These are phyloP conservation scores for Acanthopagrus latus DNA, from an alignment of 2,797 vertebrate genomes.

Conservation along the genomic window DNA sequence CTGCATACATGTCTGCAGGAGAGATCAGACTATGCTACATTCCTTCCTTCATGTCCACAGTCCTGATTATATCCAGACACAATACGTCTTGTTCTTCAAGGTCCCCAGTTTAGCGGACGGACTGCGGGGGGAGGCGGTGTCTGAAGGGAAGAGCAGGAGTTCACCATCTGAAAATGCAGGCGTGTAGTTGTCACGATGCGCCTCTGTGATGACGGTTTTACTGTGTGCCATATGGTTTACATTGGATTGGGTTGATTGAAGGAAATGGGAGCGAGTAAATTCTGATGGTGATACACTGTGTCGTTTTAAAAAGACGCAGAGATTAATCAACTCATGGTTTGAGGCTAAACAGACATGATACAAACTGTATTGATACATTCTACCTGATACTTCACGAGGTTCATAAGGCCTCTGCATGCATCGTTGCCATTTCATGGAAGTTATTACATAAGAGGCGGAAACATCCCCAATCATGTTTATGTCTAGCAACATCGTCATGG, in stretches of 20 bases:
- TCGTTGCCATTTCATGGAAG: background rate
- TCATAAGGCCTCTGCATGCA: background rate
- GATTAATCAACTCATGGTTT: conserved; percentile 13
- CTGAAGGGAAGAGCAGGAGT: conserved; percentile 37
- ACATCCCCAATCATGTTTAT: background rate
- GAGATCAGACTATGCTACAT: conserved; percentile 78
- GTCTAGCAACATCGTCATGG: background rate
- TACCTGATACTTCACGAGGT: background rate
- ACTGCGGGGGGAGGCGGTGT: conserved; percentile 35
- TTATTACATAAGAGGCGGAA: background rate
- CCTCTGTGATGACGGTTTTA: conserved; percentile 43
- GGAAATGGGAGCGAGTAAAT: conserved; percentile 14
- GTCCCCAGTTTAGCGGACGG: conserved; percentile 54
- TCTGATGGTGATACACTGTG: background rate
- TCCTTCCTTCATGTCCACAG: conserved; percentile 77
- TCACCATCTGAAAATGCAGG: conserved; percentile 62
- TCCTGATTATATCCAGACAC: conserved; percentile 83
- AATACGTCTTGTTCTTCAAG: conserved; percentile 74
- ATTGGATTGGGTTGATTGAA: conserved; percentile 27
- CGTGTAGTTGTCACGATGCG: conserved; percentile 23
- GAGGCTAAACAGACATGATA: background rate
- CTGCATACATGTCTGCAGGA: conserved; percentile 76
- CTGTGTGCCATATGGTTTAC: conserved; percentile 27
- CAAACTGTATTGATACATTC: background rate
- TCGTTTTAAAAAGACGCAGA: conserved; percentile 1